phyloP scores from a whole-genome alignment of 2,797 vertebrate genomes.

The Rhabdophis nuchalis region DNA sequence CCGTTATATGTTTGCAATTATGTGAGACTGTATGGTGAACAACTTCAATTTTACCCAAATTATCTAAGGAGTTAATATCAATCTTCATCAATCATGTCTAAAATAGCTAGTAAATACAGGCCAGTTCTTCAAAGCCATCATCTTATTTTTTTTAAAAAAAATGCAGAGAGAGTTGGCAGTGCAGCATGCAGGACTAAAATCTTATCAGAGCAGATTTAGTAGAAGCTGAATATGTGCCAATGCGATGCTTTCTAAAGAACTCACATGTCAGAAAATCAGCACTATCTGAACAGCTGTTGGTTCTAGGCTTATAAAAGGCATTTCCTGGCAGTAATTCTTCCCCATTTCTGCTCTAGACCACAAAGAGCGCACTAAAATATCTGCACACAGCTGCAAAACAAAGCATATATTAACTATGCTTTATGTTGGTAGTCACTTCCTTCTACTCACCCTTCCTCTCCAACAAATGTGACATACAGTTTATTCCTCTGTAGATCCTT shows the following conservation, averaged over 20 bases:
- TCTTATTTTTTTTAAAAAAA: not conserved
- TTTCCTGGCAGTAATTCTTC: constrained; percentile 66
- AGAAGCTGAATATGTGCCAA: not conserved
- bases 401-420: constrained; percentile 2
- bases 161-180: not conserved
- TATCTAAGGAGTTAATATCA: not conserved
- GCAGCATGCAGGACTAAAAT: not conserved
- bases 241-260: constrained; percentile 23
- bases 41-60: too few relatives aligned
- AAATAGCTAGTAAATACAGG: not conserved
- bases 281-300: constrained; percentile 49
- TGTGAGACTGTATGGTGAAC: not conserved
- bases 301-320: constrained; percentile 53
- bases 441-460: constrained; percentile 92
- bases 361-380: constrained; percentile 52
- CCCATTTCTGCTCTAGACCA: constrained; percentile 59
- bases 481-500: constrained; percentile 97
- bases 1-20: not conserved
- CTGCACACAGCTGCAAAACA: constrained; percentile 42
- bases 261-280: constrained; percentile 42
- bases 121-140: not conserved
- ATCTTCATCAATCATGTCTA: not conserved
- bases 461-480: constrained; percentile 93
- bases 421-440: constrained; percentile 43
- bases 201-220: not conserved